These are phyloP conservation scores for Dasyprocta punctata DNA, from an alignment of 2,113 vertebrate species.

Conservation along the genomic window DNA sequence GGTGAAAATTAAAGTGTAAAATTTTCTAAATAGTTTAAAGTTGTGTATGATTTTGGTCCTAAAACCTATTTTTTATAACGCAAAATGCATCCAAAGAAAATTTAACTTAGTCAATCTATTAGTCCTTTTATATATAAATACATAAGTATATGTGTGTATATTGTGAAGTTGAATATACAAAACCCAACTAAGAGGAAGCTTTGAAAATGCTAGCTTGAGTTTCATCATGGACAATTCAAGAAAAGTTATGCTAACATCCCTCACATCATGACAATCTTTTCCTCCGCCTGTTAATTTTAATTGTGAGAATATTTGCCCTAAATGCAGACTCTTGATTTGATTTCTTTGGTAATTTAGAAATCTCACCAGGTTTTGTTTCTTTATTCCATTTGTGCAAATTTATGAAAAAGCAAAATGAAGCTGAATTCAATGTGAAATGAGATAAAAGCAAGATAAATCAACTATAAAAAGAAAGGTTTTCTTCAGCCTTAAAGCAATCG, in stretches of 20 bases:
- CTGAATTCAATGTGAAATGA: constrained; percentile 34
- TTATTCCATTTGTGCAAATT: constrained; percentile 42
- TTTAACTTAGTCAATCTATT: neutral
- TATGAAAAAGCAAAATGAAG: constrained; percentile 40
- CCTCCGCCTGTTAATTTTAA: constrained; percentile 4
- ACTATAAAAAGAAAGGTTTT: constrained; percentile 43
- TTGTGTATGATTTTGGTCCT: neutral
- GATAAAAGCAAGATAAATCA: constrained; percentile 50
- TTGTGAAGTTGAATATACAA: constrained; percentile 22
- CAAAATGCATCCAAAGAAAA: neutral
- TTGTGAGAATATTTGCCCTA: neutral
- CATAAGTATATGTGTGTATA: neutral
- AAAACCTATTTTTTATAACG: neutral
- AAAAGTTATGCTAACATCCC: constrained; percentile 21
- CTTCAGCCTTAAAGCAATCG: neutral
- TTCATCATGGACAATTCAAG: constrained; percentile 41
- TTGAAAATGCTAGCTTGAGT: constrained; percentile 5
- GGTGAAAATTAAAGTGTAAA: neutral
- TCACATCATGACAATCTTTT: constrained; percentile 27
- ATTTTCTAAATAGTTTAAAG: neutral
- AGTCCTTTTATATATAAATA: neutral
- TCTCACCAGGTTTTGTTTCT: constrained; percentile 3
- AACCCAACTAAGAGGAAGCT: neutral
- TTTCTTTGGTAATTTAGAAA: constrained; percentile 5
- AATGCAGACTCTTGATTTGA: neutral